Conservation (phyloP, 1,140 invertebrate genomes). For the Sinella curviseta region DNA sequence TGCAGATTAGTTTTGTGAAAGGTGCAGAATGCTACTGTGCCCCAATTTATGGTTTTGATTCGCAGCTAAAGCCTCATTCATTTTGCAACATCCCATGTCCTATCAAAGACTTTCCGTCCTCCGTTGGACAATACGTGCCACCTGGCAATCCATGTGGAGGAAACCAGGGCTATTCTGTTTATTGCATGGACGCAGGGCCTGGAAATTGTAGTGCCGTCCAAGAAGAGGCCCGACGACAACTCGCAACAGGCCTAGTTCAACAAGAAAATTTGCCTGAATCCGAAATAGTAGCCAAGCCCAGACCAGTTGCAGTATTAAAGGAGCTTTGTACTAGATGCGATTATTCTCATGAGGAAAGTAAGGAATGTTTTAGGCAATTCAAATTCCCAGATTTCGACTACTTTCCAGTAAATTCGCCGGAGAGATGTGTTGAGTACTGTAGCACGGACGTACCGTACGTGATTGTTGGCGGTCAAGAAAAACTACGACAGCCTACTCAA, state of each 20-base stretch:
- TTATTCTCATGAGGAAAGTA: not conserved
- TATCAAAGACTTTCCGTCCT: not conserved
- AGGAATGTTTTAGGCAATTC: not conserved
- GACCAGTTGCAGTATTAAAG: not conserved
- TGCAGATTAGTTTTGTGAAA: not conserved
- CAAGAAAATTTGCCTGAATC: too few relatives aligned
- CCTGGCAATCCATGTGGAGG: not conserved
- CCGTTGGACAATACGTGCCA: not conserved
- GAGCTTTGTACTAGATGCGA: not conserved
- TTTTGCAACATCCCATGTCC: not conserved
- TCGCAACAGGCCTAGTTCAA: too few relatives aligned
- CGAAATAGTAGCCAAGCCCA: not conserved
- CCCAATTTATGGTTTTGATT: not conserved
- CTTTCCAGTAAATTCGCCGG: constrained; percentile 27
- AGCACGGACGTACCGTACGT: not conserved
- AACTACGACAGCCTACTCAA: not conserved
- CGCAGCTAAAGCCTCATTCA: too few relatives aligned
- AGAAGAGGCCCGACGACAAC: not conserved
- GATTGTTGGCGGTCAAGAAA: not conserved
- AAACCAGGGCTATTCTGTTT: not conserved
- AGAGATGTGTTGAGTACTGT: constrained; percentile 6
- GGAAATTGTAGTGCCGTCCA: not conserved
- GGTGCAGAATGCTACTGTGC: not conserved
- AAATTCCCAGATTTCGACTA: constrained; percentile 23
- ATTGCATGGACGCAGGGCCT: not conserved